Conservation (phyloP, 2,113 vertebrate species). For the Craseonycteris thonglongyai region DNA sequence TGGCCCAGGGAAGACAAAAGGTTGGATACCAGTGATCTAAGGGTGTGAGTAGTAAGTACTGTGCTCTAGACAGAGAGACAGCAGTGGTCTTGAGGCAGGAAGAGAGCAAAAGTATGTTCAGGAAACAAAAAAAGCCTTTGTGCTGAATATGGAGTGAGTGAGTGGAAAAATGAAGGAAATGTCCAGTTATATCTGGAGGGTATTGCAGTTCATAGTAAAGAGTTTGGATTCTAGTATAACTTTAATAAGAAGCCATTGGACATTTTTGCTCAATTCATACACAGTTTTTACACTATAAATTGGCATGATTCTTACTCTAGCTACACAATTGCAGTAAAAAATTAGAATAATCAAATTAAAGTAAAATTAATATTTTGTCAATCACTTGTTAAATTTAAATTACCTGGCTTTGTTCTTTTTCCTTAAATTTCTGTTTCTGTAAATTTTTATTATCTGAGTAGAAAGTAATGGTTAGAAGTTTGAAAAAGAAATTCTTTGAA, state of each 20-base stretch:
- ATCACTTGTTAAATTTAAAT: neutral
- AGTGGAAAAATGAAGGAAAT: neutral
- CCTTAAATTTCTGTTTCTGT: neutral
- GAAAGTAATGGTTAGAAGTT: neutral
- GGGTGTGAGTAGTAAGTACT: too few relatives aligned
- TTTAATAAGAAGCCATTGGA: neutral
- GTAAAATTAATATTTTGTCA: neutral
- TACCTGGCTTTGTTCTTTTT: neutral
- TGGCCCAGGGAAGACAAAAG: too few relatives aligned
- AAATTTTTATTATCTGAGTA: neutral
- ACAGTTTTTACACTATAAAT: neutral
- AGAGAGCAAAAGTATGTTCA: neutral
- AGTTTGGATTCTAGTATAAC: neutral
- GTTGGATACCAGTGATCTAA: too few relatives aligned
- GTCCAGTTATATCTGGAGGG: fast-evolving
- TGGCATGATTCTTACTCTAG: neutral
- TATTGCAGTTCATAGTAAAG: neutral
- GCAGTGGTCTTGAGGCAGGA: neutral
- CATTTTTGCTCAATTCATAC: neutral
- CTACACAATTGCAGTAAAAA: neutral
- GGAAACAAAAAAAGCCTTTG: neutral
- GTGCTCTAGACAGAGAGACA: neutral
- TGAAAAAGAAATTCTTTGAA: neutral
- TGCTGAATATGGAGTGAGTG: neutral
- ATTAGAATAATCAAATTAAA: neutral